Evolutionary conservation across 2,797 vertebrate species (phyloP).

Genomic region (Knipowitschia caucasica): DNA sequence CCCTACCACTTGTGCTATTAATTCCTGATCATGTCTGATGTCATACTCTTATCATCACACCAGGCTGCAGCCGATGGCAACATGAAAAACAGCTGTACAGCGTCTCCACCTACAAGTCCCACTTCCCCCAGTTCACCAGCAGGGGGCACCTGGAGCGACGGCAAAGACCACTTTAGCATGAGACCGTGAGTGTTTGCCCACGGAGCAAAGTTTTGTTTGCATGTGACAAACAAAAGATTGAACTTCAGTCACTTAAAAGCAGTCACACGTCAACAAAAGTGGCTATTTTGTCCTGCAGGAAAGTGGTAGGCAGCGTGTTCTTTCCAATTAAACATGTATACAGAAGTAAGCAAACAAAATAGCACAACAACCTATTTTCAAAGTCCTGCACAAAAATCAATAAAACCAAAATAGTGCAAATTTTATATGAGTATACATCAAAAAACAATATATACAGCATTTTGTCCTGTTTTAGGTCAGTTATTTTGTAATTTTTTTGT

Average conservation of each 20-base stretch:
- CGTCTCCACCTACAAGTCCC: slow-evolving; percentile 75
- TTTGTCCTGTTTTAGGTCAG: no score
- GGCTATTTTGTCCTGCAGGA: neutral
- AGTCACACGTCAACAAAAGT: neutral
- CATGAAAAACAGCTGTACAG: slow-evolving; percentile 79
- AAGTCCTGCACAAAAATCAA: no score
- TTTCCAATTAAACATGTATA: no score
- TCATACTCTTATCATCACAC: slow-evolving; percentile 4
- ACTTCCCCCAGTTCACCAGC: slow-evolving; percentile 75
- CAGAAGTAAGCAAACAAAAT: no score
- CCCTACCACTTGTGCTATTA: neutral
- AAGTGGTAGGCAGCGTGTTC: no score
- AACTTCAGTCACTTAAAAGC: slow-evolving; percentile 1
- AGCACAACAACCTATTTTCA: no score
- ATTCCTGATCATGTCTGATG: neutral
- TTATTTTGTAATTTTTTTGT: no score
- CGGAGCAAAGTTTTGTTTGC: slow-evolving; percentile 1
- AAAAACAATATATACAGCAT: no score
- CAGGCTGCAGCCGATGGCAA: slow-evolving; percentile 69
- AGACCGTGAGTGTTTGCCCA: slow-evolving; percentile 86
- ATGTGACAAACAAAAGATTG: slow-evolving; percentile 30
- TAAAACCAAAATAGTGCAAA: no score
- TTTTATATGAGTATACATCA: no score
- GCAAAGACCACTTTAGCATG: slow-evolving; percentile 93
- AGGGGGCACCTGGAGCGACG: slow-evolving; percentile 82